Evolutionary conservation across 1,140 invertebrate genomes (phyloP).

Genomic region (Calephelis nemesis): DNA sequence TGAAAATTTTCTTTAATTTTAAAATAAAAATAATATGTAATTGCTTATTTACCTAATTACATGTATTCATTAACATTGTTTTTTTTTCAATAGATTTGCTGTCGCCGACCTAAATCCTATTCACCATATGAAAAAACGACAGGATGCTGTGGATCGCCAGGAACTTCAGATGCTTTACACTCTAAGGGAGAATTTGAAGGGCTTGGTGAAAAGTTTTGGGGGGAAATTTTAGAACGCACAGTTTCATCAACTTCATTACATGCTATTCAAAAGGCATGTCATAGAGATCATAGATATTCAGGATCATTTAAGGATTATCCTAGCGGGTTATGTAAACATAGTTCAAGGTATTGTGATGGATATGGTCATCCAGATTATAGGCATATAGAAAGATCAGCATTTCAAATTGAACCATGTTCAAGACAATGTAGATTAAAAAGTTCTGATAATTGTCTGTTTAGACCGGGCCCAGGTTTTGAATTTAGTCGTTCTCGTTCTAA

Average conservation of each 20-base stretch:
- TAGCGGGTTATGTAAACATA: constrained; percentile 58
- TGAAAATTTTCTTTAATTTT: too few relatives aligned
- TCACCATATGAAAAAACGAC: constrained; percentile 68
- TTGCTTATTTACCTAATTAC: too few relatives aligned
- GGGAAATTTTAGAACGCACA: constrained; percentile 86
- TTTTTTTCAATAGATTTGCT: constrained; percentile 64
- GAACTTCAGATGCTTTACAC: constrained; percentile 70
- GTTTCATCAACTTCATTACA: constrained; percentile 85
- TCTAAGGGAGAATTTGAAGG: constrained; percentile 83
- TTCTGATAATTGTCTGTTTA: constrained; percentile 72
- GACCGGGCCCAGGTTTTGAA: constrained; percentile 60
- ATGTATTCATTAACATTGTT: background rate
- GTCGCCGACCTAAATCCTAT: constrained; percentile 64
- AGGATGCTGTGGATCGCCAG: constrained; percentile 72
- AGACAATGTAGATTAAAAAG: constrained; percentile 70
- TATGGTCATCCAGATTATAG: constrained; percentile 67
- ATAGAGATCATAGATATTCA: constrained; percentile 66
- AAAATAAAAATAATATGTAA: too few relatives aligned
- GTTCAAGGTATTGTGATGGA: constrained; percentile 69
- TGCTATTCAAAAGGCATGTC: constrained; percentile 81
- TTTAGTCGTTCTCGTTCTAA: constrained; percentile 72
- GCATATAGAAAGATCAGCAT: constrained; percentile 70
- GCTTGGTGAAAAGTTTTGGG: constrained; percentile 88
- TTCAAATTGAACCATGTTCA: constrained; percentile 73
- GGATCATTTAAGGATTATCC: constrained; percentile 74